A percentile compares a stretch with the other conserved stretches of the same genome.
These are phyloP conservation scores for Dione juno DNA, from an alignment of 2,888 invertebrate species.

Conservation along the genomic window DNA sequence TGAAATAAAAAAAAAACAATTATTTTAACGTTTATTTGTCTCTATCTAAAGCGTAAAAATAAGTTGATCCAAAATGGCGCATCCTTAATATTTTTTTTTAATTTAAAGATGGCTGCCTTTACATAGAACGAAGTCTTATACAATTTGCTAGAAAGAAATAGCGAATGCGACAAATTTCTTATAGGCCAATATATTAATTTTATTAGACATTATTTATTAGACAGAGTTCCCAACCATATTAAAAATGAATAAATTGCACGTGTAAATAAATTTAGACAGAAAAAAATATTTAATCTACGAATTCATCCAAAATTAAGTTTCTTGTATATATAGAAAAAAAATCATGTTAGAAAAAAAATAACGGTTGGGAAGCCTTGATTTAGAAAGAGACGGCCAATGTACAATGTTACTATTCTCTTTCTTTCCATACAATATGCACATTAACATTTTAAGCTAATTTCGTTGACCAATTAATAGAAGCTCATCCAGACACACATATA, in stretches of 20 bases:
- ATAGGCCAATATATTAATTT: background rate
- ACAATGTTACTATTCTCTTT: background rate
- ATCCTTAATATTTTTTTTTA: background rate
- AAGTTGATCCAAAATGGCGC: constrained; percentile 1
- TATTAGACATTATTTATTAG: background rate
- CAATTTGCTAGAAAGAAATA: background rate
- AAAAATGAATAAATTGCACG: too few species aligned
- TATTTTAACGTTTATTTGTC: background rate
- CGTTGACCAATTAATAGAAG: background rate
- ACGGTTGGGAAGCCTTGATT: too few species aligned
- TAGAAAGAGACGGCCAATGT: constrained; percentile 1
- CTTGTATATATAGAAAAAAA: too few species aligned
- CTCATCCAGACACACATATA: background rate
- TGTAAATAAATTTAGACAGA: too few species aligned
- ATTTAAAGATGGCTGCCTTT: background rate
- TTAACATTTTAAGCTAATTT: background rate
- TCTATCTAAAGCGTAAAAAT: background rate
- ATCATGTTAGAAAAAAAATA: too few species aligned
- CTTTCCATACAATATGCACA: background rate
- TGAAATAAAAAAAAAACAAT: constrained; percentile 5
- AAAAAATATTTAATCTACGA: too few species aligned
- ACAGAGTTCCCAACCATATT: too few species aligned
- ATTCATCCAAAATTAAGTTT: too few species aligned
- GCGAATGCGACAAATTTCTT: background rate
- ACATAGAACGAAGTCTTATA: background rate